Evolutionary conservation across 2,888 invertebrate genomes (phyloP), one percentile per base, ranked within the genome.

Genomic region (Andrena haemorrhoa): DNA sequence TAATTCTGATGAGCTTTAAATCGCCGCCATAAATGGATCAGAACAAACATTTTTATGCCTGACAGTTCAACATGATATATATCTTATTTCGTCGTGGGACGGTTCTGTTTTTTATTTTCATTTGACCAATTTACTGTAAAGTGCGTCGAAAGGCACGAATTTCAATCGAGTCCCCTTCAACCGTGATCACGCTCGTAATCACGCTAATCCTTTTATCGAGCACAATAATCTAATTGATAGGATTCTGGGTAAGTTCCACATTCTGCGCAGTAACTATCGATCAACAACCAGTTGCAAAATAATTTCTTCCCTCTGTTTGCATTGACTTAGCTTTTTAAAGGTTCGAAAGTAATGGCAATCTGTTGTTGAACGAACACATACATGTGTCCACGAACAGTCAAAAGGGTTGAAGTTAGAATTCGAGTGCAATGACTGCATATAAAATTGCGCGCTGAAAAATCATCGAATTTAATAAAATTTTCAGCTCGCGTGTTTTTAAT

Each of bases 141-240:
- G 31, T 56, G 47, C 66, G 41, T 53, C 29, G 20, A 1, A 47
- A 31, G 49, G 12, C 8, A 58, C 16, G 16, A 60, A 60, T 31
- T 60, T 63, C 23, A 70, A 53, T 53, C 12, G 31, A 75, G 41
- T 56, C 33, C 35, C 63, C 20, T 10, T 12, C 8, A 8, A 47
- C 7, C 41, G 7, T 26, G 31, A 12, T 63, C 41, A 33, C 41
- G 7, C 5, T 66, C 53, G 3, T 31, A 74, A 74, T 66, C 51
- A 12, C 5, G 2, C 3, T 68, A 23, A 68, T 78, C 65, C 26
- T 6, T 61, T 61, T 66, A 78, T 78, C 66, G 6, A 10, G 29
- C 49, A 61, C n/a, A 31, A 1, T 51, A 73, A 73, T 66, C 65
- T 60, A 33, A 33, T 70, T 31, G 56, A 66, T 73, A 73, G 8